A percentile compares a stretch with the other conserved stretches of the same genome.
Conservation (phyloP, 2,797 vertebrate genomes). For the Masticophis lateralis region DNA sequence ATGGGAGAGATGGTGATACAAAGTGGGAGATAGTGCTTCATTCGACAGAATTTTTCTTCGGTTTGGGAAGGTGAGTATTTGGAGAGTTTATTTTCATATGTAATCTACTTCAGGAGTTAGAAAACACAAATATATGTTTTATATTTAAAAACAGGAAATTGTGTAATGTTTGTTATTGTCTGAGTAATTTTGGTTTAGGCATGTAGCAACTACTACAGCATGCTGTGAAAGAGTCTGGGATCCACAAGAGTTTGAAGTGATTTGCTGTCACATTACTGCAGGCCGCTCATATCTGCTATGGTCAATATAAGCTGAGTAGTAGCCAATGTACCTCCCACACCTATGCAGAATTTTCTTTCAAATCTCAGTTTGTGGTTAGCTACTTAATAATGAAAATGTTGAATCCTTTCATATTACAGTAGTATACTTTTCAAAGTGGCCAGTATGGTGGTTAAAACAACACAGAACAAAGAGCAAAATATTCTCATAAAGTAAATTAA, state of each 20-base stretch:
- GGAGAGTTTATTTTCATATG: neutral
- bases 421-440: neutral
- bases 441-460: neutral
- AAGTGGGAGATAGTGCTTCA: neutral
- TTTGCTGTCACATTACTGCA: neutral
- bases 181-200: neutral
- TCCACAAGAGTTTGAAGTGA: neutral
- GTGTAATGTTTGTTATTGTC: neutral
- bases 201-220: neutral
- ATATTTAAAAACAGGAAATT: neutral
- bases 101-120: neutral
- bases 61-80: neutral
- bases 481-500: neutral
- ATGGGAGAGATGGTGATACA: neutral
- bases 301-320: neutral
- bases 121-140: neutral
- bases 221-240: neutral
- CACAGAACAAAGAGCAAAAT: neutral
- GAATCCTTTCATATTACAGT: neutral
- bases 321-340: neutral
- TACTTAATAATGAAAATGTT: neutral
- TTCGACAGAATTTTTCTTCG: neutral
- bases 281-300: neutral
- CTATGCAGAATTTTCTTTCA: neutral
- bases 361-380: neutral